Base-by-base conservation (phyloP, 1,140 invertebrate genomes). In the Belonocnema kinseyi region DNA sequence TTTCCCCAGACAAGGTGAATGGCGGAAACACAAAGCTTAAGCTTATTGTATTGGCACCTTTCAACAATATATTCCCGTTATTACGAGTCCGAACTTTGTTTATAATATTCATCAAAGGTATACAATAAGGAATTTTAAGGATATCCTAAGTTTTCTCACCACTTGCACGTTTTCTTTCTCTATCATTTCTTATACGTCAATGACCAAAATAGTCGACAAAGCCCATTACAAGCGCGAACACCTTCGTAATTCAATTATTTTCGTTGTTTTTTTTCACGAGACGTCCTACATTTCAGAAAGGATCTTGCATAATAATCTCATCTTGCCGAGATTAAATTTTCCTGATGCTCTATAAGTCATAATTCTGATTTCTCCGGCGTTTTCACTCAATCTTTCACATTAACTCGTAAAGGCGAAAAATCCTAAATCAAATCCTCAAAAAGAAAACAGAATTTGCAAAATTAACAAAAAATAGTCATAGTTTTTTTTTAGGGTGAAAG, bases 171-270 rank as follows among this genome's bases (percentile, higher is more conserved):
- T 46, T 66, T 13, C 61, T n/a, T 66, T 3, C 40, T 66, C 33
- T n/a, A 46, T 66, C 13, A 66, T 46, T 66, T 21, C 21, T 46
- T 11, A 46, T 11, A 66, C 61, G 61, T 66, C 61, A 66, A 66
- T 66, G 61, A 66, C 61, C 61, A 66, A 66, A 66, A 66, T 66
- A 66, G 61, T 66, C 61, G 61, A 66, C 40, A 46, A n/a, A 66
- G 61, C 61, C 61, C 33, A 40, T 66, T 66, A 46, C 61, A 40
- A 66, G 61, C 61, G 40, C 33, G 40, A 66, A 33, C 61, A 40
- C 61, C 61, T 26, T 66, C 61, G 61, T 66, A 66, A 66, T 66
- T 66, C 33, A 66, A 66, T 66, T 66, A 66, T 66, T 66, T 66
- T 66, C 21, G 40, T 33, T 46, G n/a, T 40, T 66, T 40, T 66